Evolutionary conservation across 2,113 vertebrate species (phyloP).

Genomic region (Podarcis raffonei): DNA sequence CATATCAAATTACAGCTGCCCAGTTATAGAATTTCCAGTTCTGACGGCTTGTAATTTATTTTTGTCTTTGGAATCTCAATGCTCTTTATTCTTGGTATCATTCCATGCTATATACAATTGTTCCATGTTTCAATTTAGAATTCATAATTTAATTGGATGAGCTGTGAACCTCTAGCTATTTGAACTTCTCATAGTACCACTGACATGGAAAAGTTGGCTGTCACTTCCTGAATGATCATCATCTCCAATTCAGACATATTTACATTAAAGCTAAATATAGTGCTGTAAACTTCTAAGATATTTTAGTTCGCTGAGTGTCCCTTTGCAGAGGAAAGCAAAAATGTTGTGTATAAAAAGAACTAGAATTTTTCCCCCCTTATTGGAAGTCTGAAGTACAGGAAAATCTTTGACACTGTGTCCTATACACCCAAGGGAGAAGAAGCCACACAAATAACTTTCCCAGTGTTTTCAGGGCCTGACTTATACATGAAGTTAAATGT

Average conservation of each 20-base stretch:
- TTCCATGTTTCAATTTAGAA: constrained; percentile 26
- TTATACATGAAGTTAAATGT: too few species aligned
- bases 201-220: constrained; percentile 39
- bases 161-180: constrained; percentile 2
- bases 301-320: constrained; percentile 18
- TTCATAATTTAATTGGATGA: background rate
- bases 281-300: background rate
- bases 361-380: background rate
- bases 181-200: constrained; percentile 26
- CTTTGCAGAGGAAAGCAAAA: constrained; percentile 32
- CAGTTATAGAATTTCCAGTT: constrained; percentile 1
- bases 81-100: constrained; percentile 34
- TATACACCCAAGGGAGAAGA: background rate
- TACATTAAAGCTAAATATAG: constrained; percentile 33
- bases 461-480: background rate
- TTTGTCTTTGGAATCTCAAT: constrained; percentile 35
- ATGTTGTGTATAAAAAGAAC: background rate
- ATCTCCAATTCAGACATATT: constrained; percentile 16
- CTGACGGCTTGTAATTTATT: constrained; percentile 5
- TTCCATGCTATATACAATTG: constrained; percentile 34
- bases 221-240: constrained; percentile 12
- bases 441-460: background rate
- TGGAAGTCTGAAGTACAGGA: background rate
- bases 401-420: constrained; percentile 2
- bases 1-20: background rate